A percentile compares a stretch with the other conserved stretches of the same genome.
Evolutionary conservation across 1,140 invertebrate genomes (phyloP).

Genomic region (Neotoxoptera formosana): DNA sequence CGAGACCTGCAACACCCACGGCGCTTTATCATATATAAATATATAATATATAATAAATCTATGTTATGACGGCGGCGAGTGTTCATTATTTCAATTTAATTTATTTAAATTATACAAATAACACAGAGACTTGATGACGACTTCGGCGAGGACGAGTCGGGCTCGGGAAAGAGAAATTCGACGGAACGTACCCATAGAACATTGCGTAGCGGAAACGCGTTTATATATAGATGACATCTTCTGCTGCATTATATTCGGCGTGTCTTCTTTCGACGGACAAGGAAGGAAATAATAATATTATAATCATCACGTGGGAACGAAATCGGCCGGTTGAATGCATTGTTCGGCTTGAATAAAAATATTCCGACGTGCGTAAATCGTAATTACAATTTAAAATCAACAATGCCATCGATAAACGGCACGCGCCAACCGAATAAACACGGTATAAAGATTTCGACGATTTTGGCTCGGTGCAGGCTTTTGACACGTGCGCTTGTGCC

Average conservation of each 20-base stretch:
- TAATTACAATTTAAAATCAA: background rate
- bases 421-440: background rate
- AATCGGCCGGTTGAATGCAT: background rate
- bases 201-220: background rate
- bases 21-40: background rate
- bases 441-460: background rate
- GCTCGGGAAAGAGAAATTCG: background rate
- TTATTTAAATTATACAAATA: background rate
- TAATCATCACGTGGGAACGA: background rate
- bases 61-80: background rate
- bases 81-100: background rate
- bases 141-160: background rate
- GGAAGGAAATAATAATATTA: background rate
- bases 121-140: background rate
- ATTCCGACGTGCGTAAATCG: background rate
- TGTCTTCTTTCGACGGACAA: background rate
- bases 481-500: background rate
- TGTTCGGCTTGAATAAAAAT: background rate
- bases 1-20: background rate
- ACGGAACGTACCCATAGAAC: background rate
- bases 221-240: background rate
- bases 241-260: background rate
- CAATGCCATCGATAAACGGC: background rate
- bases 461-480: background rate
- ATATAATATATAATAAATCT: background rate